Evolutionary conservation across 1,140 invertebrate genomes (phyloP).

Genomic region (Lamellibrachia luymesi): DNA sequence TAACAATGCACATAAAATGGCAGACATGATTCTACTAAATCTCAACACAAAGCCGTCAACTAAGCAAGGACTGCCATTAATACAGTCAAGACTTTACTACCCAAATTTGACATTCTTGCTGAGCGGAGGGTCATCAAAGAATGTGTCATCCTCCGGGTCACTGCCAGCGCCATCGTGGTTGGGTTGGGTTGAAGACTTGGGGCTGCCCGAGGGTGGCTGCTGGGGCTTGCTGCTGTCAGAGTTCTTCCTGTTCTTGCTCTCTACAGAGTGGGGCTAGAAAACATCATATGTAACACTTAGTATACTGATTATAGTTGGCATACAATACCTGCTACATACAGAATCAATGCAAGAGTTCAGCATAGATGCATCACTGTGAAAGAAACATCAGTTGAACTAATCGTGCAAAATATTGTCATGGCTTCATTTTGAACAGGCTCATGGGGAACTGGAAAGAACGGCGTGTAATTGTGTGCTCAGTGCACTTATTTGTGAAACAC

Average conservation of each 20-base stretch:
- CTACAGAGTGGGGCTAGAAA: not conserved
- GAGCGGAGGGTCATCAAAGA: constrained; percentile 13
- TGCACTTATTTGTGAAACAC: no score
- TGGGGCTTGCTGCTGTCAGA: not conserved
- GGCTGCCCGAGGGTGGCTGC: not conserved
- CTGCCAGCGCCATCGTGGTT: not conserved
- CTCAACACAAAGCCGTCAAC: not conserved
- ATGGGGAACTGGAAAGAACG: not conserved
- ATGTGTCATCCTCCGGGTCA: not conserved
- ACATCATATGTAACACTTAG: not conserved
- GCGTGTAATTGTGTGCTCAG: no score
- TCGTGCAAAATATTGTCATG: not conserved
- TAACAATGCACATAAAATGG: no score
- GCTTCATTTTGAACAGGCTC: not conserved
- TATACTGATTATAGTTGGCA: not conserved
- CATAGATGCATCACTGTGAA: not conserved
- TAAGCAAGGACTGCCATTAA: not conserved
- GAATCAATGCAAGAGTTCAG: not conserved
- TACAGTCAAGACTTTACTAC: constrained; percentile 29
- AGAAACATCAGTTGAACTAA: not conserved
- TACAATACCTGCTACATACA: not conserved
- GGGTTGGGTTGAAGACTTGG: not conserved
- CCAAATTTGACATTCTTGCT: constrained; percentile 5
- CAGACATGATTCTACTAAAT: not conserved
- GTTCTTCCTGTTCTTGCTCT: not conserved